Conservation (phyloP, 1,140 invertebrate species). For the Halesus radiatus region DNA sequence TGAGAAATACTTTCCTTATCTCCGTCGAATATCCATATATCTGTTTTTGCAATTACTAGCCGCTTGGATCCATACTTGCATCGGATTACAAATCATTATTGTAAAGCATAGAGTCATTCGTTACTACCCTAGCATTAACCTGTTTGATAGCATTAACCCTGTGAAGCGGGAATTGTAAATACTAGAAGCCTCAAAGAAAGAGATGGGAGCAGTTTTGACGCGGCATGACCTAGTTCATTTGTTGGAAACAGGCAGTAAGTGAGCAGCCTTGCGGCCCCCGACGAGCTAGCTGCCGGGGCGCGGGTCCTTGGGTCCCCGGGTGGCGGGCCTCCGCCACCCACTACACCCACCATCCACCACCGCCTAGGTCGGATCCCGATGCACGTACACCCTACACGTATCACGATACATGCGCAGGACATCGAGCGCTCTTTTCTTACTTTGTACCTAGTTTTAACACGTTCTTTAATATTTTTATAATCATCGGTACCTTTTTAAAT, state of each 20-base stretch:
- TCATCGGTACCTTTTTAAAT: conserved; percentile 19
- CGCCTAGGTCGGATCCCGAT: not conserved
- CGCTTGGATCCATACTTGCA: conserved; percentile 55
- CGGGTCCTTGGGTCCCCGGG: not conserved
- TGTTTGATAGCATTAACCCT: conserved; percentile 50
- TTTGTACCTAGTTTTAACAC: conserved; percentile 39
- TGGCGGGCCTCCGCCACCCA: not conserved
- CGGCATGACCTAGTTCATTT: conserved; percentile 57
- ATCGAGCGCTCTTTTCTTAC: conserved; percentile 21
- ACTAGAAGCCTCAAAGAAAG: conserved; percentile 42
- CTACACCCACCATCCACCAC: conserved; percentile 20
- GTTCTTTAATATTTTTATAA: conserved; percentile 45
- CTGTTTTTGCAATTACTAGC: conserved; percentile 53
- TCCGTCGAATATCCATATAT: conserved; percentile 43
- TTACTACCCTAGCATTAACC: conserved; percentile 55
- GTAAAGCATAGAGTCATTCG: conserved; percentile 50
- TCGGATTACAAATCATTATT: conserved; percentile 51
- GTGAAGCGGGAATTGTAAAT: conserved; percentile 55
- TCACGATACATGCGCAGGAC: conserved; percentile 15
- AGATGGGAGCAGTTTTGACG: conserved; percentile 53
- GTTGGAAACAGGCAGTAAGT: conserved; percentile 56
- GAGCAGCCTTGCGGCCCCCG: conserved; percentile 17
- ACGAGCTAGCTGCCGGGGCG: conserved; percentile 12
- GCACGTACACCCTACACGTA: conserved; percentile 23
- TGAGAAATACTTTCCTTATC: conserved; percentile 55